phyloP scores from a whole-genome alignment of 2,113 vertebrate genomes.

The Dicaeum eximium region DNA sequence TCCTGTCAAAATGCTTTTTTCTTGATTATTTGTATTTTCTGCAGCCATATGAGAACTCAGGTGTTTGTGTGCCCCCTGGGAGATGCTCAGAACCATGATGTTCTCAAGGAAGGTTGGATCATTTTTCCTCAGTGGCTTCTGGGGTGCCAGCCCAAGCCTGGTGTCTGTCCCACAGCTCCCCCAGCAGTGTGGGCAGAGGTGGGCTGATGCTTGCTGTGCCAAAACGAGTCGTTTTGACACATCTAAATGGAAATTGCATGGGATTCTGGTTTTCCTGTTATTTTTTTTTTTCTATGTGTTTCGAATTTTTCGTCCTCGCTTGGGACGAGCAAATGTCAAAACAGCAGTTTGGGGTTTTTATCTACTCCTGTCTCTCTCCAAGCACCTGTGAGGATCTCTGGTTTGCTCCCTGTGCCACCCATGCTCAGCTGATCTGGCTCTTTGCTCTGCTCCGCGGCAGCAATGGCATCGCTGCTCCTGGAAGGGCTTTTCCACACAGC shows the following conservation, averaged over 20 bases:
- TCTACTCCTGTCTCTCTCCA: neutral
- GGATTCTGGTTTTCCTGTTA: neutral
- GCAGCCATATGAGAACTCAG: neutral
- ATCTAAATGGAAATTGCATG: neutral
- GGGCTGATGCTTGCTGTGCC: neutral
- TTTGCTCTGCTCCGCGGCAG: neutral
- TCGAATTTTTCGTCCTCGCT: neutral
- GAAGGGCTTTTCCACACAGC: neutral
- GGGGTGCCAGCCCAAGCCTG: neutral
- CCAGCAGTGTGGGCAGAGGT: neutral
- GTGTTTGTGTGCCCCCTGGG: neutral
- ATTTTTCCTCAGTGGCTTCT: neutral
- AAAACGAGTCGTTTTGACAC: neutral
- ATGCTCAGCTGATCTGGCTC: accelerated
- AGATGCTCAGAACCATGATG: neutral
- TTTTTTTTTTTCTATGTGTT: accelerated
- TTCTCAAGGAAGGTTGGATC: neutral
- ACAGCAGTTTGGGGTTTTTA: neutral
- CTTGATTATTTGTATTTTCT: neutral
- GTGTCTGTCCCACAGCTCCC: neutral
- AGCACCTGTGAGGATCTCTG: accelerated
- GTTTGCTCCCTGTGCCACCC: neutral
- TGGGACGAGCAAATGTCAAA: neutral
- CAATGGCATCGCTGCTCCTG: accelerated
- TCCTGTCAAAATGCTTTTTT: neutral